Evolutionary conservation across 1,140 invertebrate genomes (phyloP).

Genomic region (Coptotermes formosanus): DNA sequence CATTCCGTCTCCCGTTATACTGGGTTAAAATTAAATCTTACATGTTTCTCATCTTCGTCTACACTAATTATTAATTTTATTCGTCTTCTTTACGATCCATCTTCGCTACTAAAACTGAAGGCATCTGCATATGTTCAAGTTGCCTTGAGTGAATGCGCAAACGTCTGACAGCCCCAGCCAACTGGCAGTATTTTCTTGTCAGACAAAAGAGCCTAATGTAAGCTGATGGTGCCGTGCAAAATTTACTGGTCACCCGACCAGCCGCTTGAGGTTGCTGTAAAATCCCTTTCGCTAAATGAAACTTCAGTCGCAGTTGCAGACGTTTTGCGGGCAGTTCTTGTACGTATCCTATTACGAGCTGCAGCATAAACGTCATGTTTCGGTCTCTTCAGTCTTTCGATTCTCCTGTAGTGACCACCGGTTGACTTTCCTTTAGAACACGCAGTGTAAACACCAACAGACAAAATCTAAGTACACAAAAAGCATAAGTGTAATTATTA

Average conservation of each 20-base stretch:
- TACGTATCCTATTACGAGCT: no score
- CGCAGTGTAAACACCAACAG: no score
- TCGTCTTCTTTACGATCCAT: background rate
- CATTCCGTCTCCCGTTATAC: background rate
- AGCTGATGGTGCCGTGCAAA: background rate
- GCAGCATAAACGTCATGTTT: no score
- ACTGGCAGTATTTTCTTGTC: background rate
- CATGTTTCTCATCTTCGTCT: background rate
- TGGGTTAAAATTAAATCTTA: background rate
- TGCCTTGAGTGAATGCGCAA: background rate
- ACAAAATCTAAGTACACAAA: no score
- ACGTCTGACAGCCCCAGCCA: background rate
- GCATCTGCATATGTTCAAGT: background rate
- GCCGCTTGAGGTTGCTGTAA: background rate
- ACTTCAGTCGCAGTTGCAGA: background rate
- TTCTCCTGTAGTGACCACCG: no score
- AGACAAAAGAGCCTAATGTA: background rate
- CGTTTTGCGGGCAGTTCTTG: background rate
- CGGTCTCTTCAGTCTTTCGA: no score
- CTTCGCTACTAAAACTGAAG: background rate
- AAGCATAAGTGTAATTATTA: no score
- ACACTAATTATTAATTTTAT: background rate
- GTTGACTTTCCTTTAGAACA: no score
- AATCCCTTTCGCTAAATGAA: background rate
- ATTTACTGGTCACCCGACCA: background rate